phyloP scores from a whole-genome alignment of 2,113 vertebrate genomes.

The Phodopus roborovskii region DNA sequence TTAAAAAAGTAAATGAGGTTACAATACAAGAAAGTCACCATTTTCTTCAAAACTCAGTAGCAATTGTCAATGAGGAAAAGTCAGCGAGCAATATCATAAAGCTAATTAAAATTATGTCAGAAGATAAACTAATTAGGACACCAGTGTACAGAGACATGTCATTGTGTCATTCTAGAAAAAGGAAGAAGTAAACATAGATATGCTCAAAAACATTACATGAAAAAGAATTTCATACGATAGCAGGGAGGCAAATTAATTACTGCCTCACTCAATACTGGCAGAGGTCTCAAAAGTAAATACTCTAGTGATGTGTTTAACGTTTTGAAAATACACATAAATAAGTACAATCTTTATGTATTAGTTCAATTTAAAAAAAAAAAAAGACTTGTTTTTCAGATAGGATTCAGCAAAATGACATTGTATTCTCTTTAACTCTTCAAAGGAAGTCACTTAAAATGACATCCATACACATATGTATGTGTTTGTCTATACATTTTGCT shows the following conservation, averaged over 20 bases:
- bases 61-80: conserved; percentile 65
- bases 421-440: neutral
- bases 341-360: neutral
- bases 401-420: conserved; percentile 4
- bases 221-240: conserved; percentile 56
- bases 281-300: conserved; percentile 59
- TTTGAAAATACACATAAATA: neutral
- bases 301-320: conserved; percentile 62
- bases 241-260: conserved; percentile 74
- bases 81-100: conserved; percentile 67
- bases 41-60: conserved; percentile 19
- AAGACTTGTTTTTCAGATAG: conserved; percentile 32
- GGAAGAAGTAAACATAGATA: conserved; percentile 57
- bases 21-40: conserved; percentile 33
- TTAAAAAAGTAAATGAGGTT: conserved; percentile 62
- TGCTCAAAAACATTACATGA: conserved; percentile 54
- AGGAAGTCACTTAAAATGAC: neutral
- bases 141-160: conserved; percentile 72
- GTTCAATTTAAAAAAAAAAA: neutral
- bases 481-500: neutral
- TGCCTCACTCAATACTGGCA: conserved; percentile 65
- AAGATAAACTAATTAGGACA: conserved; percentile 81
- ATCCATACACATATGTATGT: too few species aligned
- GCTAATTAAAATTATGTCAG: conserved; percentile 79
- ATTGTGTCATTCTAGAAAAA: conserved; percentile 64